Evolutionary conservation across 2,113 vertebrate genomes (phyloP), one percentile per base, ranked within the genome.

Genomic region (Barbus barbus): DNA sequence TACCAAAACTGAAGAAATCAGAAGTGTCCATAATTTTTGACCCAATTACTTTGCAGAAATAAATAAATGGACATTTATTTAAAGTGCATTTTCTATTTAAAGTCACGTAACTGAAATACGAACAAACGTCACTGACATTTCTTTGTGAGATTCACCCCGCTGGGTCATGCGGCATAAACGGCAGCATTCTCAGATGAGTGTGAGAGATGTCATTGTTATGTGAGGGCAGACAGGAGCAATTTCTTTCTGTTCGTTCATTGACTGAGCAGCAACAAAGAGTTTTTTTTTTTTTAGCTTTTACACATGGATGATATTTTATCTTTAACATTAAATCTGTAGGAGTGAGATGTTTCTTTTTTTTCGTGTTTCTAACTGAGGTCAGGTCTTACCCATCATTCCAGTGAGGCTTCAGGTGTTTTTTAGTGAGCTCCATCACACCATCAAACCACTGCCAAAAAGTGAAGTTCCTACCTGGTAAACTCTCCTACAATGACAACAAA

Each of bases 391-490:
- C 97, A 0, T 99, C 97, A 13, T 98, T 99, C 97, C 97, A 99
- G 84, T 98, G 97, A 0, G 96, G 96, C 88, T 98, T 98, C 77
- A 97, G 94, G 85, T 98, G 97, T 67, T 98, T 99, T 92, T 98
- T 99, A 53, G 97, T 95, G 80, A 99, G 96, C 81, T 99, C 98
- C 97, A 99, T 98, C 72, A 99, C 97, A 1, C 98, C 98, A 0
- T 99, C 98, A 31, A 99, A 99, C 98, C 98, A 99, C 90, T 99
- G 97, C 98, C 98, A 99, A 92, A 99, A 99, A 51, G 98, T 99
- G 87, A 98, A 99, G 93, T 97, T 98, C 92, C 97, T 95, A 28
- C 97, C 97, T 0, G 97, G 97, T 83, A 99, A 89, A 89, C 98
- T 99, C 90, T 99, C 98, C 97, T 99, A 90, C 36, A 73, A 67